These are phyloP conservation scores for Acanthurus tractus DNA, from an alignment of 2,797 vertebrate species.

Conservation along the genomic window DNA sequence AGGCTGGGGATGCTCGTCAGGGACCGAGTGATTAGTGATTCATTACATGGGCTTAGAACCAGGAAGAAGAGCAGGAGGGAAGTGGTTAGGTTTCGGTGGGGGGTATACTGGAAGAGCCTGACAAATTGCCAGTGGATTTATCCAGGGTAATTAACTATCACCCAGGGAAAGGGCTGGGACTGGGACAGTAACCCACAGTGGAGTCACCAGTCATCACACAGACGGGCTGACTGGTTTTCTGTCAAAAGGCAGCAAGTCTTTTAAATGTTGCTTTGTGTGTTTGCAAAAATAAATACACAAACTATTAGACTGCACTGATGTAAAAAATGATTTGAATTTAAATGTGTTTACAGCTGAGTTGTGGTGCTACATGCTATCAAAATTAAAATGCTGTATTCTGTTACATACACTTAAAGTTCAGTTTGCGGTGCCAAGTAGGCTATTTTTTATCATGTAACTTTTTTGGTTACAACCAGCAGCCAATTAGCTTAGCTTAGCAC, in stretches of 20 bases:
- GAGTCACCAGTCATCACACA: constrained; percentile 17
- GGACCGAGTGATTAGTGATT: constrained; percentile 90
- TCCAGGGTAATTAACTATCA: constrained; percentile 82
- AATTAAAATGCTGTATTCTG: too few species aligned
- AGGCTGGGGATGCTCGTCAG: constrained; percentile 90
- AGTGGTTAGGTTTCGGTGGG: constrained; percentile 53
- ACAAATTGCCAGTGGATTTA: constrained; percentile 85
- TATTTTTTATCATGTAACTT: too few species aligned
- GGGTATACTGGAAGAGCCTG: constrained; percentile 68
- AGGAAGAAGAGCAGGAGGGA: constrained; percentile 75
- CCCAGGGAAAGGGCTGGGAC: constrained; percentile 63
- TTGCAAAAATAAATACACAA: neutral
- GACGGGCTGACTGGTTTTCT: constrained; percentile 4
- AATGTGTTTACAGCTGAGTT: neutral
- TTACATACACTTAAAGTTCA: too few species aligned
- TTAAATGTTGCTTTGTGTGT: constrained; percentile 1
- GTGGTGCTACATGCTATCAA: neutral
- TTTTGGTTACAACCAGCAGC: neutral
- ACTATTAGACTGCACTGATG: neutral
- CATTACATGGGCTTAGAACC: constrained; percentile 92
- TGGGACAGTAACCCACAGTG: constrained; percentile 52
- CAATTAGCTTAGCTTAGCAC: neutral
- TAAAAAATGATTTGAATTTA: neutral
- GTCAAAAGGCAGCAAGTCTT: neutral
- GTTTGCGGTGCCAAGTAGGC: neutral